Conservation (phyloP, 2,113 vertebrate species). For the Erythrocercus mccallii region DNA sequence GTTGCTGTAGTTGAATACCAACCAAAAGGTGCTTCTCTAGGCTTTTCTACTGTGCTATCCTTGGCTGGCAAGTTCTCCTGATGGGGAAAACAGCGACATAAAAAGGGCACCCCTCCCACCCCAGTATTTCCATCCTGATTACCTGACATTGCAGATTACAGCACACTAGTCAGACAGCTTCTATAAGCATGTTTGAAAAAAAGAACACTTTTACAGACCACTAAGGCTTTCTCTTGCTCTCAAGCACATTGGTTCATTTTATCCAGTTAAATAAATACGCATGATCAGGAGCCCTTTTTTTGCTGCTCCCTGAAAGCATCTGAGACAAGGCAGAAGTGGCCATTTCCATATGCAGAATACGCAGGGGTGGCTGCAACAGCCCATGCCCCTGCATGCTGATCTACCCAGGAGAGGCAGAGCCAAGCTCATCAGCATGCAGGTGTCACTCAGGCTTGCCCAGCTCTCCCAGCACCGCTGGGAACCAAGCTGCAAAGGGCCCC, state of each 20-base stretch:
- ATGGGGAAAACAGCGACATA: accelerated
- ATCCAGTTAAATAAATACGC: neutral
- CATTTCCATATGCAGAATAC: neutral
- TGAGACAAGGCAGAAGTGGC: neutral
- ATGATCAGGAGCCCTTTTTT: neutral
- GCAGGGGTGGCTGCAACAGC: neutral
- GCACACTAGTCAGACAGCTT: neutral
- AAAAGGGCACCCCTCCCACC: neutral
- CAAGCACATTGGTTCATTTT: neutral
- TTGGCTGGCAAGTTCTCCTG: neutral
- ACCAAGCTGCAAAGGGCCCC: neutral
- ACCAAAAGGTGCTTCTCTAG: neutral
- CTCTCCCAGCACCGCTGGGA: neutral
- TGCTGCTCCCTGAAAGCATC: neutral
- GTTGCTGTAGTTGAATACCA: neutral
- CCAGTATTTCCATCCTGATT: neutral
- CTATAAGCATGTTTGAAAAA: neutral
- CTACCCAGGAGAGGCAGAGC: neutral
- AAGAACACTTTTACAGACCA: neutral
- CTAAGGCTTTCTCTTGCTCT: neutral
- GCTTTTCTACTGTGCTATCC: neutral
- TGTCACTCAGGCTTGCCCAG: neutral
- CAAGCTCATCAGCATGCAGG: neutral
- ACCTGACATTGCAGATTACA: neutral
- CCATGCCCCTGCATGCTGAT: neutral